phyloP scores from a whole-genome alignment of 2,888 invertebrate genomes.

The Dorcus hopei region DNA sequence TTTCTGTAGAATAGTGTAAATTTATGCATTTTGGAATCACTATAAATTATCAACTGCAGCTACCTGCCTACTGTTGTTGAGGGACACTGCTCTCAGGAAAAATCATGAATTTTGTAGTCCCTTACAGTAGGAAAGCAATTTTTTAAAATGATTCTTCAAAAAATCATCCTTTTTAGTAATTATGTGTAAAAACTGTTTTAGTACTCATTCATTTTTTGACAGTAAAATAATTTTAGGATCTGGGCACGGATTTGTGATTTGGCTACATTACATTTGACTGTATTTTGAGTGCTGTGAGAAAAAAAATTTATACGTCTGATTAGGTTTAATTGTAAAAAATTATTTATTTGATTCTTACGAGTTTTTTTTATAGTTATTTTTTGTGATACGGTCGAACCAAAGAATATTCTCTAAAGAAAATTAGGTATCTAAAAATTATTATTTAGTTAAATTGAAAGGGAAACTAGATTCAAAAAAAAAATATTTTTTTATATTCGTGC shows the following conservation, averaged over 20 bases:
- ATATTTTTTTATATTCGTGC: slow-evolving; percentile 37
- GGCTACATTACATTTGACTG: slow-evolving; percentile 46
- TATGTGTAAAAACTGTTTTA: too few species aligned
- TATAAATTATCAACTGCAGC: too few species aligned
- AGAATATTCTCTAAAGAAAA: slow-evolving; percentile 33
- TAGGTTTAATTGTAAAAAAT: slow-evolving; percentile 37
- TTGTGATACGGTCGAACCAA: slow-evolving; percentile 51
- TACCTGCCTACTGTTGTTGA: too few species aligned
- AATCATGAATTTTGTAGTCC: too few species aligned
- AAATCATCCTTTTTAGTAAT: too few species aligned
- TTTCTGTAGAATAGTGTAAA: too few species aligned
- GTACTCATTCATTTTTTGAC: too few species aligned
- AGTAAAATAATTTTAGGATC: slow-evolving; percentile 20
- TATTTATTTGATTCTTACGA: slow-evolving; percentile 27
- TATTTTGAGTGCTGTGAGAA: slow-evolving; percentile 51
- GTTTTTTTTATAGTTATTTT: slow-evolving; percentile 19
- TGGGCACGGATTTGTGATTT: slow-evolving; percentile 40
- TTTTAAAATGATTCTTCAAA: too few species aligned
- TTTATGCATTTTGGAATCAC: too few species aligned
- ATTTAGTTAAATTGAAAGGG: slow-evolving; percentile 18
- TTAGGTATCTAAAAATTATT: slow-evolving; percentile 17
- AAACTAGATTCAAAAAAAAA: slow-evolving; percentile 23
- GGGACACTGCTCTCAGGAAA: too few species aligned
- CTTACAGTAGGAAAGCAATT: too few species aligned
- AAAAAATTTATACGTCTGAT: slow-evolving; percentile 42